Base-by-base conservation (phyloP, 2,797 vertebrate genomes). In the Dromococcyx pavoninus region DNA sequence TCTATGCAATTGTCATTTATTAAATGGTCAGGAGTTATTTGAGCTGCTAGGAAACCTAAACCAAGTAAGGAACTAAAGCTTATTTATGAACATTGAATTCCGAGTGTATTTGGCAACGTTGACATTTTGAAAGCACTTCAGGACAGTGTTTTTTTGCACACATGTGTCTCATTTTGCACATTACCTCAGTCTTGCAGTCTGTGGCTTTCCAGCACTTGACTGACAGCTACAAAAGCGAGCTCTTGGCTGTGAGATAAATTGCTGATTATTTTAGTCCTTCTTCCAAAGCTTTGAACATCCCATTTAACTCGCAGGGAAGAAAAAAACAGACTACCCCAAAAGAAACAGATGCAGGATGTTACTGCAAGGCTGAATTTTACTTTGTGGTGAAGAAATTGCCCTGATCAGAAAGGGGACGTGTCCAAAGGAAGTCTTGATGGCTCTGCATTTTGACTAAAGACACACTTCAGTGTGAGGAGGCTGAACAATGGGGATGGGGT, bases 221-320 rank as follows among this genome's bases (percentile, higher is more conserved):
- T 64, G 90, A 71, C 94, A 86, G 76, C 67, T 86, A 13, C 22
- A 17, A 80, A 81, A 85, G 53, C 11, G 1, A 35, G 9, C 76
- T 81, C 79, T 44, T 51, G n/a, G 71, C 87, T 67, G 43, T 72
- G 87, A 79, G 78, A 92, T 83, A 82, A 75, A 91, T 48, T 72
- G 56, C 80, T 54, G 74, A 91, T 86, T 87, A 70, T 66, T 90
- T 95, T 50, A 86, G 77, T 33, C 80, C 61, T 83, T 56, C 82
- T 91, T 69, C 70, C 70, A 81, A 74, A 48, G 74, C 84, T 95
- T 86, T 89, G 85, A 86, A 84, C 73, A 86, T 80, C 88, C 79
- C 16, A 1, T 73, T 95, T 60, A 60, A 73, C 46, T 94, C 3
- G 0, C n/a, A 18, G 73, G 54, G 71, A 83, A 86, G 46, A 4